These are phyloP conservation scores for Magallana gigas DNA, from an alignment of 1,140 invertebrate species.

Conservation along the genomic window DNA sequence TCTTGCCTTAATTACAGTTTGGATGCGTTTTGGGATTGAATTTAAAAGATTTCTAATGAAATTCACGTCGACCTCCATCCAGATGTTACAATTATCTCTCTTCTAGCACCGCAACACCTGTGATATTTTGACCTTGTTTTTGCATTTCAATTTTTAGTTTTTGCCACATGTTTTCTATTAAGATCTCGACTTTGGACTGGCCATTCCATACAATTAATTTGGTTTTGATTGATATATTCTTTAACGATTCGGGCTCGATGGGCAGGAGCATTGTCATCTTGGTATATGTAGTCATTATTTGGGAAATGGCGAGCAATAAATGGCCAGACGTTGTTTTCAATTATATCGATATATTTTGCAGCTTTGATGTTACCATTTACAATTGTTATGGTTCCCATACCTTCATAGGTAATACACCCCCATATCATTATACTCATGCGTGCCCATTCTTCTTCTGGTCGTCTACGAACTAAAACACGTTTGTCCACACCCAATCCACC, in stretches of 20 bases:
- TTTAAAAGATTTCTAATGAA: not conserved
- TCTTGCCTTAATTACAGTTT: constrained; percentile 18
- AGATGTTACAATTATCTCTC: not conserved
- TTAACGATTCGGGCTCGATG: not conserved
- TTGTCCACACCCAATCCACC: constrained; percentile 24
- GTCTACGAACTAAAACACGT: constrained; percentile 30
- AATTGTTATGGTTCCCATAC: not conserved
- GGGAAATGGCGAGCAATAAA: constrained; percentile 7
- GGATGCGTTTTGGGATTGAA: constrained; percentile 11
- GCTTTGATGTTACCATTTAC: constrained; percentile 21
- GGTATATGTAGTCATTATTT: not conserved
- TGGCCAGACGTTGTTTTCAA: not conserved
- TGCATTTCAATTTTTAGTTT: not conserved
- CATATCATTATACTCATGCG: constrained; percentile 23
- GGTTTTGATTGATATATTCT: constrained; percentile 9
- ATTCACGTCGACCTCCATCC: not conserved
- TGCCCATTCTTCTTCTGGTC: constrained; percentile 29
- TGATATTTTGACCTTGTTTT: constrained; percentile 4
- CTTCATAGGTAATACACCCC: constrained; percentile 7
- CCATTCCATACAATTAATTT: constrained; percentile 29
- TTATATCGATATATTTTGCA: constrained; percentile 27
- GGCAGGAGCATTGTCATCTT: constrained; percentile 29
- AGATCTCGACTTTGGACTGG: not conserved
- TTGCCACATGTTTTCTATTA: constrained; percentile 26
- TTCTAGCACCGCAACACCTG: too few relatives aligned